Conservation (phyloP, 2,888 invertebrate species). For the Ceramica pisi region DNA sequence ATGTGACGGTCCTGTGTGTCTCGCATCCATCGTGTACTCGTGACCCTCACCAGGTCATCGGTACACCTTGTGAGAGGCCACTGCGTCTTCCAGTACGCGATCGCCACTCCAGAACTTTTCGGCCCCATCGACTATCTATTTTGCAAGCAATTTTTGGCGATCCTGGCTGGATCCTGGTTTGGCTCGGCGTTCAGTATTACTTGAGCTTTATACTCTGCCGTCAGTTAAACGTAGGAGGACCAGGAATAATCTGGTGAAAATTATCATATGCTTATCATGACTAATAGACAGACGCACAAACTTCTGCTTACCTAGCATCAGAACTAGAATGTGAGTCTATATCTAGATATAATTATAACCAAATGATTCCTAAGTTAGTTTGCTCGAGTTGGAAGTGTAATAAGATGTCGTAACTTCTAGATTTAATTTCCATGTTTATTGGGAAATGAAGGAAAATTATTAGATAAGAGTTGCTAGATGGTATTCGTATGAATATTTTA, state of each 20-base stretch:
- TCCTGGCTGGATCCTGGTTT: too few relatives aligned
- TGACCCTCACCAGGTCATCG: too few relatives aligned
- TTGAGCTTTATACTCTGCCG: too few relatives aligned
- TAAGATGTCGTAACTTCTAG: constrained; percentile 22
- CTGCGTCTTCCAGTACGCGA: too few relatives aligned
- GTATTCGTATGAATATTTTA: not conserved
- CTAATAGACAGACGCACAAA: constrained; percentile 2
- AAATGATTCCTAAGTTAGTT: constrained; percentile 31
- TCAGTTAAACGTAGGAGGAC: not conserved
- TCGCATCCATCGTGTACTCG: too few relatives aligned
- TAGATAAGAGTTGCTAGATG: not conserved
- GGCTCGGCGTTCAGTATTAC: too few relatives aligned
- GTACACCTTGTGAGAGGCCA: too few relatives aligned
- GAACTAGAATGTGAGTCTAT: not conserved
- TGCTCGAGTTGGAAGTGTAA: not conserved
- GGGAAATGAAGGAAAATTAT: constrained; percentile 5
- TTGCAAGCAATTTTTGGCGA: too few relatives aligned
- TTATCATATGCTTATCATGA: not conserved
- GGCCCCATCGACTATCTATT: too few relatives aligned
- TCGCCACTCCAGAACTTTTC: too few relatives aligned
- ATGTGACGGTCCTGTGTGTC: too few relatives aligned
- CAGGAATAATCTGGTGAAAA: not conserved
- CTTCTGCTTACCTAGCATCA: not conserved
- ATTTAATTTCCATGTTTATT: constrained; percentile 28
- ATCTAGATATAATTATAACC: constrained; percentile 33